Percentiles rank a stretch among this genome's conserved stretches.
Evolutionary conservation across 1,140 invertebrate genomes (phyloP).

Genomic region (Brevipalpus yothersi): DNA sequence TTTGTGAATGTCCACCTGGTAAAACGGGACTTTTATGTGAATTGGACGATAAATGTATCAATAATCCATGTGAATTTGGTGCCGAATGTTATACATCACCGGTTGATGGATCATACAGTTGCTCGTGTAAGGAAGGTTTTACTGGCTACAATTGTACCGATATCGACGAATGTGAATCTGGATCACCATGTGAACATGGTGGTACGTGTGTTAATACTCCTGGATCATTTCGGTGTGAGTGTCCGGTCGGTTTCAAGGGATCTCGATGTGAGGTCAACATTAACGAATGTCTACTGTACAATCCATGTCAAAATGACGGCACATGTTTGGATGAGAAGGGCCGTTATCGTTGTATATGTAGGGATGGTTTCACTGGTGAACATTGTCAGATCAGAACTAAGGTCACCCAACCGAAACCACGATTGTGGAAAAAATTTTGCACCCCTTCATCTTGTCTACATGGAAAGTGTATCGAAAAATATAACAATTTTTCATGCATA

Average conservation of each 20-base stretch:
- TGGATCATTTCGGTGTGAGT: conserved; percentile 73
- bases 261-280: conserved; percentile 78
- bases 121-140: conserved; percentile 71
- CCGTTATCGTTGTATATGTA: conserved; percentile 41
- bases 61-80: conserved; percentile 74
- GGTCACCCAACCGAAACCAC: conserved; percentile 62
- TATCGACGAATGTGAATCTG: conserved; percentile 72
- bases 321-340: conserved; percentile 70
- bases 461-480: conserved; percentile 80
- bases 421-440: conserved; percentile 35
- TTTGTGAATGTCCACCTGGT: conserved; percentile 77
- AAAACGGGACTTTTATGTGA: conserved; percentile 84
- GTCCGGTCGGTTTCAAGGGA: conserved; percentile 69
- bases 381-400: conserved; percentile 31
- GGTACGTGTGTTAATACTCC: conserved; percentile 63
- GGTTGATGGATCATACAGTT: conserved; percentile 78
- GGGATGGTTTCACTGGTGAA: conserved; percentile 5
- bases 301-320: conserved; percentile 75
- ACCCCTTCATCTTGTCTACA: conserved; percentile 30
- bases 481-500: conserved; percentile 34
- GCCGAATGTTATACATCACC: conserved; percentile 86
- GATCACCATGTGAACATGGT: conserved; percentile 22
- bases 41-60: conserved; percentile 80
- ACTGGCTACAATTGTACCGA: conserved; percentile 78
- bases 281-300: conserved; percentile 57